phyloP scores from a whole-genome alignment of 2,888 invertebrate species.

The Carabus problematicus region DNA sequence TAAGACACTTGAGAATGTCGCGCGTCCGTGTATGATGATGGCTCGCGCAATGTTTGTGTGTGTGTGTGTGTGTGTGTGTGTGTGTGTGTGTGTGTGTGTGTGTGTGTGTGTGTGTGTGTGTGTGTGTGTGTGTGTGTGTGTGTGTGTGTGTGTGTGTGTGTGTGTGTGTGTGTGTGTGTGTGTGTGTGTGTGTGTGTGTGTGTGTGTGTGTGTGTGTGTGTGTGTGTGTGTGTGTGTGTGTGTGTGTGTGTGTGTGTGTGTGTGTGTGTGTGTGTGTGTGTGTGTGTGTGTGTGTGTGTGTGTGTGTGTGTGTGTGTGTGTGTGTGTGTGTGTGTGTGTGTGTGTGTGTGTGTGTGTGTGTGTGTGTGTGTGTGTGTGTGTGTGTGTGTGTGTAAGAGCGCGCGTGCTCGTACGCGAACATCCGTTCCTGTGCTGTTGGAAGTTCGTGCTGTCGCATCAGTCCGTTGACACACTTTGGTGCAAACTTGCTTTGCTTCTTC shows the following conservation, averaged over 20 bases:
- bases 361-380: background rate
- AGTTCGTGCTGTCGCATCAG: no score
- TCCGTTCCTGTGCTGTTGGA: no score
- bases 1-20: no score
- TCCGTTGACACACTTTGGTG: no score
- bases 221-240: background rate
- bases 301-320: background rate
- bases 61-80: conserved; percentile 6
- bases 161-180: background rate
- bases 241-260: background rate
- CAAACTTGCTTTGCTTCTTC: no score
- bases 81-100: background rate
- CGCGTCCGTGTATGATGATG: no score
- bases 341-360: background rate
- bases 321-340: background rate
- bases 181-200: background rate
- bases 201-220: background rate
- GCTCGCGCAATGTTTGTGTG: background rate
- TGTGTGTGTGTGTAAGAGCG: background rate
- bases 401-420: background rate
- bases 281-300: background rate
- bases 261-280: background rate
- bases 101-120: background rate
- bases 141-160: conserved; percentile 1
- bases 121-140: background rate